phyloP scores from a whole-genome alignment of 2,113 vertebrate genomes.

The Dipodomys merriami region DNA sequence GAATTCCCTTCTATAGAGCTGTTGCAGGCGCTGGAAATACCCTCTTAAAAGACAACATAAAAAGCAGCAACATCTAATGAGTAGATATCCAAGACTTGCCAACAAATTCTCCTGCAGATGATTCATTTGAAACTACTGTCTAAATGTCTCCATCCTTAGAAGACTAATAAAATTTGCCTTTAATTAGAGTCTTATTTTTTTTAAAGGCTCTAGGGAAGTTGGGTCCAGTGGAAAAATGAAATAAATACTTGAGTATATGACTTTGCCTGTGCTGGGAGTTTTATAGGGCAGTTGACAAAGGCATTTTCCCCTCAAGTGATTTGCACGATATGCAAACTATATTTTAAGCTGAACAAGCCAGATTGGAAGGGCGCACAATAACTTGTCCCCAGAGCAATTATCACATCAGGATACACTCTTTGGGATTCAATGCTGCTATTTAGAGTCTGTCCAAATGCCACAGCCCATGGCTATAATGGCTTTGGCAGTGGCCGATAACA shows the following conservation, averaged over 20 bases:
- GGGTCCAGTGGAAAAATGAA: slow-evolving; percentile 62
- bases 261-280: slow-evolving; percentile 61
- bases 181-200: slow-evolving; percentile 62
- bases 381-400: slow-evolving; percentile 76
- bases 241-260: slow-evolving; percentile 59
- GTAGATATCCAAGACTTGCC: not conserved
- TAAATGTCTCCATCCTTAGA: slow-evolving; percentile 48
- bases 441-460: slow-evolving; percentile 65
- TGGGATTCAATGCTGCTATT: slow-evolving; percentile 60
- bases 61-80: not conserved
- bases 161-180: slow-evolving; percentile 56
- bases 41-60: not conserved
- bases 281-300: slow-evolving; percentile 48
- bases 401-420: slow-evolving; percentile 64
- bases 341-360: slow-evolving; percentile 46
- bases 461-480: slow-evolving; percentile 58
- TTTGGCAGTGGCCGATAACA: slow-evolving; percentile 65
- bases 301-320: slow-evolving; percentile 52
- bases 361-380: slow-evolving; percentile 16
- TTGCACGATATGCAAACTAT: slow-evolving; percentile 55
- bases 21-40: not conserved
- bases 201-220: slow-evolving; percentile 42
- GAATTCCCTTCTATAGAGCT: not conserved
- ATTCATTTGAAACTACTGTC: slow-evolving; percentile 42
- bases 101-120: not conserved